Evolutionary conservation across 2,888 invertebrate genomes (phyloP).

Genomic region (Amphipyra tragopoginis): DNA sequence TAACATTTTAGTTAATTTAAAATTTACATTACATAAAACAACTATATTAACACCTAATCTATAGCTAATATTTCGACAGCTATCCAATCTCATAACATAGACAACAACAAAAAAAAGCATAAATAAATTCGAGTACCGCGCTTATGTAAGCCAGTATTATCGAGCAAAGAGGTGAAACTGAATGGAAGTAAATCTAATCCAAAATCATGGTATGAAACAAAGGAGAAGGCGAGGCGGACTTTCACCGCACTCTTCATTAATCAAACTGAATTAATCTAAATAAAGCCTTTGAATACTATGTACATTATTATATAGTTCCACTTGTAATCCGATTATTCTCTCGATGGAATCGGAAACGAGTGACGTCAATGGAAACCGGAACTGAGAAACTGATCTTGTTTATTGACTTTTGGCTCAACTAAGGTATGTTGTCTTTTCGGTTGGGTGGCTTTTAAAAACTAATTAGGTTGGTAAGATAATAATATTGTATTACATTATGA

Average conservation of each 20-base stretch:
- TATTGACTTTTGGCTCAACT: conserved; percentile 27
- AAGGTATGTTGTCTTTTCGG: conserved; percentile 15
- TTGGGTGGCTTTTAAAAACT: conserved; percentile 17
- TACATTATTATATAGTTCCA: conserved; percentile 47
- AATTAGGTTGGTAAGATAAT: conserved; percentile 19
- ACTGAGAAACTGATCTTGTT: conserved; percentile 35
- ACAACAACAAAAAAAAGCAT: conserved; percentile 33
- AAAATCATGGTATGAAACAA: conserved; percentile 71
- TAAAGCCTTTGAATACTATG: conserved; percentile 63
- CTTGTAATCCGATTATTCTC: conserved; percentile 60
- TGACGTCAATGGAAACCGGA: conserved; percentile 50
- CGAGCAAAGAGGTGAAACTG: conserved; percentile 66
- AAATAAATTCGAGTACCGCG: conserved; percentile 38
- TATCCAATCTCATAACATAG: conserved; percentile 45
- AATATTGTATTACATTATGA: conserved; percentile 20
- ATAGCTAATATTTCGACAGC: conserved; percentile 54
- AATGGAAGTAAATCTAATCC: conserved; percentile 65
- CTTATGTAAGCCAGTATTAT: conserved; percentile 54
- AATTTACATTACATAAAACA: conserved; percentile 38
- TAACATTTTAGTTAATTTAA: conserved; percentile 32
- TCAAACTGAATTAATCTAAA: conserved; percentile 81
- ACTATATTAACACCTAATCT: conserved; percentile 40
- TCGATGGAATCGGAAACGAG: conserved; percentile 48
- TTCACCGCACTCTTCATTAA: conserved; percentile 80
- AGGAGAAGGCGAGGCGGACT: conserved; percentile 64